Conservation (phyloP, 2,113 vertebrate genomes). For the Theristicus caerulescens region DNA sequence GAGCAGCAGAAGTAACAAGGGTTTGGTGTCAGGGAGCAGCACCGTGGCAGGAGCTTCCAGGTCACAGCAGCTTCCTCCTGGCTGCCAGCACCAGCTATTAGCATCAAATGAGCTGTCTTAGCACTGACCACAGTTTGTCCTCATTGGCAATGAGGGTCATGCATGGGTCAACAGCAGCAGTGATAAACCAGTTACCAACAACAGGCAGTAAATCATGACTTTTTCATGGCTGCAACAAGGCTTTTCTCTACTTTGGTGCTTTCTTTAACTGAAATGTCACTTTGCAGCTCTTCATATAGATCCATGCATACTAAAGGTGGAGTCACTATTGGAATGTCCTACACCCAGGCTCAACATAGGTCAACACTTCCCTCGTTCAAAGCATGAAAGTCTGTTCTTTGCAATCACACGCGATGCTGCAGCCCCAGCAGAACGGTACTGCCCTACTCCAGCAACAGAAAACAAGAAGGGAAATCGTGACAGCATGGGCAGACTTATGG, state of each 20-base stretch:
- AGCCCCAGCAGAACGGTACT: background rate
- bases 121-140: background rate
- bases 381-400: background rate
- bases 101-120: background rate
- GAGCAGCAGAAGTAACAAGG: background rate
- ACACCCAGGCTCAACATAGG: accelerated
- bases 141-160: background rate
- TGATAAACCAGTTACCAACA: background rate
- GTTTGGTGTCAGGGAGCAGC: background rate
- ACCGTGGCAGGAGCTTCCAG: background rate
- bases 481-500: background rate
- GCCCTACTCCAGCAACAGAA: background rate
- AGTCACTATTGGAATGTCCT: background rate
- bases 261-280: background rate
- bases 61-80: background rate
- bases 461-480: background rate
- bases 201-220: background rate
- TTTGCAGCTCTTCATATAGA: background rate
- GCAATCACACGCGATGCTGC: background rate
- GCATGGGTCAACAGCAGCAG: background rate
- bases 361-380: background rate
- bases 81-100: background rate
- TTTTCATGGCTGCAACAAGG: background rate
- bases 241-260: background rate
- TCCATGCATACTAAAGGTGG: accelerated